Conservation (phyloP, 64 coral and sea anemone genomes). For the Stichodactyla mertensii region DNA sequence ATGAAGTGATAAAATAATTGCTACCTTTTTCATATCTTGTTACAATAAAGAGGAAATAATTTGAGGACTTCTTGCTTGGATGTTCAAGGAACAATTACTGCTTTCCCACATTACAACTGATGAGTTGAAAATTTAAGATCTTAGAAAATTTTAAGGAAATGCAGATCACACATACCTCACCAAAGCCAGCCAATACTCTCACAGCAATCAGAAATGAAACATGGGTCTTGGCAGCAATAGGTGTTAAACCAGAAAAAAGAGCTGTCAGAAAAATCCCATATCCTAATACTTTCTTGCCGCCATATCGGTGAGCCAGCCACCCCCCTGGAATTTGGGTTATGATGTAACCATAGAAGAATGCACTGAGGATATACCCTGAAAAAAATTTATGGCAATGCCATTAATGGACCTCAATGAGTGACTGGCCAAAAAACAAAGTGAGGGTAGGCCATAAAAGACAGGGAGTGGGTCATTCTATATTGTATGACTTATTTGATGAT, state of each 20-base stretch:
- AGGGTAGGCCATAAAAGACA: too few relatives aligned
- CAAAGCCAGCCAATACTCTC: slow-evolving; percentile 79
- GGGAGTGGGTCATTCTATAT: too few relatives aligned
- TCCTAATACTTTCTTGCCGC: slow-evolving; percentile 72
- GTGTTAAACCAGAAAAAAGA: slow-evolving; percentile 72
- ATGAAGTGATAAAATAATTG: too few relatives aligned
- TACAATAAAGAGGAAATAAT: too few relatives aligned
- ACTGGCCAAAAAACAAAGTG: too few relatives aligned
- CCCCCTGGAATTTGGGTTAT: slow-evolving; percentile 90
- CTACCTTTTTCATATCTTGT: too few relatives aligned
- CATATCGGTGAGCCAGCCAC: slow-evolving; percentile 72
- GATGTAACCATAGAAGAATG: slow-evolving; percentile 98
- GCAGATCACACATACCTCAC: slow-evolving; percentile 49
- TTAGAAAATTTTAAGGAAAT: not conserved
- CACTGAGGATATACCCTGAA: slow-evolving; percentile 73
- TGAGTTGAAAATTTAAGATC: too few relatives aligned
- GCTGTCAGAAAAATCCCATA: slow-evolving; percentile 71
- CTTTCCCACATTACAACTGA: too few relatives aligned
- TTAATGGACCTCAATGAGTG: too few relatives aligned
- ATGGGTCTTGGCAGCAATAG: slow-evolving; percentile 65
- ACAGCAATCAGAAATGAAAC: slow-evolving; percentile 66
- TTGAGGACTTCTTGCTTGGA: too few relatives aligned
- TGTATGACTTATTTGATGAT: too few relatives aligned
- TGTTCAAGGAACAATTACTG: too few relatives aligned
- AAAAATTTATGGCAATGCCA: not conserved